Percentiles rank a stretch among this genome's conserved stretches.
Conservation (phyloP, 37 sponge, comb jelly and placozoan species). For the Ephydatia muelleri region DNA sequence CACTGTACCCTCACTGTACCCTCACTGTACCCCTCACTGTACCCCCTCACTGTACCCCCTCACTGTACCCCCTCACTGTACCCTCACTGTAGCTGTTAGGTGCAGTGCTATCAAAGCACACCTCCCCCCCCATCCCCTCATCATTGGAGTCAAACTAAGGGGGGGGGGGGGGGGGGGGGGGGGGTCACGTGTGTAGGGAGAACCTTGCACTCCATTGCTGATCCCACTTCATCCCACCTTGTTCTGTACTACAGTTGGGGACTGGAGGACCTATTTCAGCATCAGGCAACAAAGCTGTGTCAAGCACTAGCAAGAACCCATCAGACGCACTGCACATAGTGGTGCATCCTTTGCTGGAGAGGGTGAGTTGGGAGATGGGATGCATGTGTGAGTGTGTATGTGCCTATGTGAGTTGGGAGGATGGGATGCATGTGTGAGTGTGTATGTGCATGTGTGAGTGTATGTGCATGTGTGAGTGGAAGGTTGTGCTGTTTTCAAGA, state of each 20-base stretch:
- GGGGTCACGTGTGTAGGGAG: too few species aligned
- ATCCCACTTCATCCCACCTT: background rate
- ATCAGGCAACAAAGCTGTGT: background rate
- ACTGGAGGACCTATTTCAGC: background rate
- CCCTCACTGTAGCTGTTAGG: too few species aligned
- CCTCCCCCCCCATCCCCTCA: too few species aligned
- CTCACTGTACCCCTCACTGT: too few species aligned
- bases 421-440: too few species aligned
- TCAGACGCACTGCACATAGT: conserved; percentile 29
- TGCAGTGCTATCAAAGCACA: too few species aligned
- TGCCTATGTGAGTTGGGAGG: conserved; percentile 10
- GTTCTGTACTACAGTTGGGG: background rate
- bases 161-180: too few species aligned
- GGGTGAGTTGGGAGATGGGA: conserved; percentile 9
- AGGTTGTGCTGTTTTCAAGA: background rate
- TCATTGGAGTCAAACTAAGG: too few species aligned
- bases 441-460: background rate
- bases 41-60: too few species aligned
- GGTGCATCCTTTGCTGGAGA: conserved; percentile 37
- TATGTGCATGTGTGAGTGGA: background rate
- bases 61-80: too few species aligned
- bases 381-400: background rate
- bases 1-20: too few species aligned
- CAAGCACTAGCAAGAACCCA: background rate
- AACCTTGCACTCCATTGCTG: too few species aligned